phyloP scores from a whole-genome alignment of 2,797 vertebrate species.

The Limosa lapponica region DNA sequence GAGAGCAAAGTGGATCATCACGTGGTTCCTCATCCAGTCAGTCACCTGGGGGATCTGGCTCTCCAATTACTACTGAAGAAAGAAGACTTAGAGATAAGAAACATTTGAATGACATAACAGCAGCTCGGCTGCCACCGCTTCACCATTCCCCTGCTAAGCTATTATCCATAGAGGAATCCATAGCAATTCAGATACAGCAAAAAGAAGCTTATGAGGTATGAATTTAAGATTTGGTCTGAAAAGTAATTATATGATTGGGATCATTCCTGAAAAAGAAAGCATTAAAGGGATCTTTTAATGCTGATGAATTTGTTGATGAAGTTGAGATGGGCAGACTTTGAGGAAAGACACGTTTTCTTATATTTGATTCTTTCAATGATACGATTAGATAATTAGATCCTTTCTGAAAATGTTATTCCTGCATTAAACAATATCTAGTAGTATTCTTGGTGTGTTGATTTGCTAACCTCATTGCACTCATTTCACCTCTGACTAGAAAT shows the following conservation, averaged over 20 bases:
- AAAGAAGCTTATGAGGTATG: conserved; percentile 86
- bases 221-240: neutral
- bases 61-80: conserved; percentile 77
- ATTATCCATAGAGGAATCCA: conserved; percentile 87
- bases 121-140: conserved; percentile 88
- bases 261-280: neutral
- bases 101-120: conserved; percentile 91
- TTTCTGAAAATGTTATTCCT: neutral
- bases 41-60: conserved; percentile 60
- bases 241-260: neutral
- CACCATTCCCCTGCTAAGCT: conserved; percentile 84
- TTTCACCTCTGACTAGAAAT: neutral
- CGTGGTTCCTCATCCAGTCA: conserved; percentile 68
- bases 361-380: neutral
- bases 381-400: neutral
- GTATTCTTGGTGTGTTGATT: neutral
- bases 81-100: conserved; percentile 83
- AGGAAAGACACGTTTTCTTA: neutral
- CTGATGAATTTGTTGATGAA: neutral
- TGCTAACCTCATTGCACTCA: neutral
- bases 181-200: conserved; percentile 85
- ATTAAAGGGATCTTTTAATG: neutral
- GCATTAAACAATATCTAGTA: neutral
- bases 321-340: neutral
- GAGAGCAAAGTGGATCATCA: conserved; percentile 56